Evolutionary conservation across 2,113 vertebrate genomes (phyloP).

Genomic region (Neomonachus schauinslandi): DNA sequence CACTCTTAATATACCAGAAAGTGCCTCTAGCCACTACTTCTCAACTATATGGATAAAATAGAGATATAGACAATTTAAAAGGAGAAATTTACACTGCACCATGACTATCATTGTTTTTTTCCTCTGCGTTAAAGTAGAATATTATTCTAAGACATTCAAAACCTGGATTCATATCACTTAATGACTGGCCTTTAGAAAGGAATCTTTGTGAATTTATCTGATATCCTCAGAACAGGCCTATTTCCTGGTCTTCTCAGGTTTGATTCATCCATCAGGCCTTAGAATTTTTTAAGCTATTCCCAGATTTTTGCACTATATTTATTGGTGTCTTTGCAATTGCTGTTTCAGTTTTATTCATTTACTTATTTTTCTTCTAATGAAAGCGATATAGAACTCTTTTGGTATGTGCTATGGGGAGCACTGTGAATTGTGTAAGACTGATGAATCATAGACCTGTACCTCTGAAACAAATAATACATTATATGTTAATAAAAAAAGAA

Average conservation of each 20-base stretch:
- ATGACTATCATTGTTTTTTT: not conserved
- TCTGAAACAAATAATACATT: too few relatives aligned
- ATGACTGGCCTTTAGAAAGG: rapidly evolving
- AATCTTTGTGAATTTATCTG: not conserved
- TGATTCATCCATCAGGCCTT: not conserved
- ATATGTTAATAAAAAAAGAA: not conserved
- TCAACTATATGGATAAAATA: not conserved
- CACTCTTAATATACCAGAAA: not conserved
- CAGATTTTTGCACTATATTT: not conserved
- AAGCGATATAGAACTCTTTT: not conserved
- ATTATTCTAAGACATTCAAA: not conserved
- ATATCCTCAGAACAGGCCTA: not conserved
- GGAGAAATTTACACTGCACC: not conserved
- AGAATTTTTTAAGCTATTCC: not conserved
- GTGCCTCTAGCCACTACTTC: not conserved
- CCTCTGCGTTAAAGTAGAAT: not conserved
- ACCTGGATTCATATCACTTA: too few relatives aligned
- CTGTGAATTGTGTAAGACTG: too few relatives aligned
- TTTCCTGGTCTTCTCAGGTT: not conserved
- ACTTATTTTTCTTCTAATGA: not conserved
- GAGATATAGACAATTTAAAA: not conserved
- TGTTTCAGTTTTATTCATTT: not conserved
- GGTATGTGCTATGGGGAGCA: too few relatives aligned
- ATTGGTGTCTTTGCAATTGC: not conserved
- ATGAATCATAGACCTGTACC: too few relatives aligned